These are phyloP conservation scores for Gambelia wislizenii DNA, from an alignment of 2,797 vertebrate species.

Conservation along the genomic window DNA sequence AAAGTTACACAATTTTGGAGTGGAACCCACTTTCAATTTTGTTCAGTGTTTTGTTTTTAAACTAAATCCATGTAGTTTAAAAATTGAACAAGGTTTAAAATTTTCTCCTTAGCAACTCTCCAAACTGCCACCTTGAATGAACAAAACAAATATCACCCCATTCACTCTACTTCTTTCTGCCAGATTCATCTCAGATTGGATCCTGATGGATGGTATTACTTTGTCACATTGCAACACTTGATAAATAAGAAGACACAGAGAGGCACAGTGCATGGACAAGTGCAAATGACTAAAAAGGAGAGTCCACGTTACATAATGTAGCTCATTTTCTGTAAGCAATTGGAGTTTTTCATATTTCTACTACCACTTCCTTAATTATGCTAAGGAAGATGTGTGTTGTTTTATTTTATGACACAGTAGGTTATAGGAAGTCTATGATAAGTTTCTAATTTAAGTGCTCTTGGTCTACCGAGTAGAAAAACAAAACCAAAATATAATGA, in stretches of 20 bases:
- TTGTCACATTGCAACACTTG: constrained; percentile 72
- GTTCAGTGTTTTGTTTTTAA: too few species aligned
- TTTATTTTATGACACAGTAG: constrained; percentile 69
- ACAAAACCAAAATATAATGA: constrained; percentile 76
- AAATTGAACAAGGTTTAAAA: constrained; percentile 64
- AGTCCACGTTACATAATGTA: constrained; percentile 68
- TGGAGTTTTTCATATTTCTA: constrained; percentile 57
- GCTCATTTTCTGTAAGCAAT: constrained; percentile 43
- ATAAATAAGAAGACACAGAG: constrained; percentile 74
- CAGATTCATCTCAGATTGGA: constrained; percentile 75
- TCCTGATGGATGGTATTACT: constrained; percentile 75
- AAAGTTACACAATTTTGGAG: constrained; percentile 39
- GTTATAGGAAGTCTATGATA: constrained; percentile 67
- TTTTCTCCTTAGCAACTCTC: constrained; percentile 63
- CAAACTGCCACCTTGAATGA: constrained; percentile 70
- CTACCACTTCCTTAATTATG: constrained; percentile 65
- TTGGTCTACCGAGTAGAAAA: constrained; percentile 63
- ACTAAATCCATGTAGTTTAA: constrained; percentile 52
- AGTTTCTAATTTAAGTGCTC: constrained; percentile 74
- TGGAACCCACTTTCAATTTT: constrained; percentile 60
- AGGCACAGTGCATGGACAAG: constrained; percentile 67
- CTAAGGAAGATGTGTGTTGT: constrained; percentile 71
- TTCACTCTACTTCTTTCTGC: constrained; percentile 68
- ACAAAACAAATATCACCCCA: constrained; percentile 67
- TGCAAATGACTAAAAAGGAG: constrained; percentile 70